Conservation (phyloP, 1,140 invertebrate species). For the Halesus radiatus region DNA sequence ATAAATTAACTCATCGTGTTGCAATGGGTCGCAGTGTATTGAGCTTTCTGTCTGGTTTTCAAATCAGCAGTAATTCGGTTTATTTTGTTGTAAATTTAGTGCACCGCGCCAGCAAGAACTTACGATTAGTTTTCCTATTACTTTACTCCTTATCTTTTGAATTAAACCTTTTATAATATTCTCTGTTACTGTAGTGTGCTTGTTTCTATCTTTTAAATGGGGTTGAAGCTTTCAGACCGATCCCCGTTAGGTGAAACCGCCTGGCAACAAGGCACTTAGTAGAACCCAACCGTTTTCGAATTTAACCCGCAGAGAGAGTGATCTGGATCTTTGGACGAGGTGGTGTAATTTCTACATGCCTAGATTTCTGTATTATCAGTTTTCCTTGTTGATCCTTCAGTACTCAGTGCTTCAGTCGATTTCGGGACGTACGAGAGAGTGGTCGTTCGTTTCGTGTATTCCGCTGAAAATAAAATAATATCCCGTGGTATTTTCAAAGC, state of each 20-base stretch:
- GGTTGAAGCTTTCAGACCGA: slow-evolving; percentile 21
- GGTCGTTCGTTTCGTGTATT: neutral
- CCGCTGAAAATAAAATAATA: neutral
- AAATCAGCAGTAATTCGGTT: neutral
- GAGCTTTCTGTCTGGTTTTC: slow-evolving; percentile 12
- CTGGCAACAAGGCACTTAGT: neutral
- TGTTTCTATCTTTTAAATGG: neutral
- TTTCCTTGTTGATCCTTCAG: neutral
- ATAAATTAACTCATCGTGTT: neutral
- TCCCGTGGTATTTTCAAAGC: neutral
- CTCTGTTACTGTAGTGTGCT: neutral
- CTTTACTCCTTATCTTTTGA: neutral
- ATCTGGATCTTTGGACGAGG: neutral
- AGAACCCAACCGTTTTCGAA: neutral
- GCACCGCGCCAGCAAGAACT: neutral
- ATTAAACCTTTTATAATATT: neutral
- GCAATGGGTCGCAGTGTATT: neutral
- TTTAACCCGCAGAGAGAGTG: neutral
- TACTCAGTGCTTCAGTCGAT: neutral
- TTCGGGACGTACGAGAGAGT: neutral
- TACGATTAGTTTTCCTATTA: neutral
- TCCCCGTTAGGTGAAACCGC: neutral
- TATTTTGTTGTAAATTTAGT: neutral
- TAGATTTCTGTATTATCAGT: neutral
- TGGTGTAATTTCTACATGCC: neutral